Base-by-base conservation (phyloP, 2,888 invertebrate species). In the Formica aserva region DNA sequence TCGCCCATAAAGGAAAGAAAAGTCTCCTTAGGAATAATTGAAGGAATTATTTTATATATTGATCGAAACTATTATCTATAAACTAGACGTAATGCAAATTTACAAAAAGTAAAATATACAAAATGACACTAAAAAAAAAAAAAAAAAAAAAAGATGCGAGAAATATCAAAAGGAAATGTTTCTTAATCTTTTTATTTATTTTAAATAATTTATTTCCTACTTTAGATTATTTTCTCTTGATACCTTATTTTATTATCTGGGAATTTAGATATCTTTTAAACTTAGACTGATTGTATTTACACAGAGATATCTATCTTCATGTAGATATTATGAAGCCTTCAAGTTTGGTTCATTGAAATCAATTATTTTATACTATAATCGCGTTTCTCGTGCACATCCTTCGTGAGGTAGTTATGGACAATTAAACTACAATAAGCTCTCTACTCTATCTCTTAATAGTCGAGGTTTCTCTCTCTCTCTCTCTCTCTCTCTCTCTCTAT, bases 301-400 rank as follows among this genome's bases (percentile, higher is more conserved):
- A 65, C 18, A 35, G 4, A n/a, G 38, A 76, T 66, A 65, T 76
- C 52, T 26, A 66, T 65, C 65, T 76, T 76, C 38, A 76, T 76
- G 55, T 76, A 76, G 65, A 76, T 35, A 65, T 76, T 65, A 35
- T 26, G 52, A 8, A 66, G 74, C 13, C 62, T 63, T 65, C 26
- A 66, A 32, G 66, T 66, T 76, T 52, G n/a, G 38, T 26, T 76
- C 15, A 35, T 32, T n/a, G 48, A 35, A 76, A 76, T 76, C 76
- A 76, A 76, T 76, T 65, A 76, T 76, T 48, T 66, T 52, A 76
- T 35, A 75, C 32, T 45, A 63, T 48, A 63, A 65, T 38, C 35
- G 48, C 18, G 76, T 76, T 66, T 65, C 52, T 65, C 52, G 38
- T 52, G 66, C 26, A 29, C 29, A 52, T 76, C 76, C 75, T 63